Percentiles rank a stretch among this genome's conserved stretches.
Evolutionary conservation across 1,140 invertebrate genomes (phyloP).

Genomic region (Temnothorax longispinosus): DNA sequence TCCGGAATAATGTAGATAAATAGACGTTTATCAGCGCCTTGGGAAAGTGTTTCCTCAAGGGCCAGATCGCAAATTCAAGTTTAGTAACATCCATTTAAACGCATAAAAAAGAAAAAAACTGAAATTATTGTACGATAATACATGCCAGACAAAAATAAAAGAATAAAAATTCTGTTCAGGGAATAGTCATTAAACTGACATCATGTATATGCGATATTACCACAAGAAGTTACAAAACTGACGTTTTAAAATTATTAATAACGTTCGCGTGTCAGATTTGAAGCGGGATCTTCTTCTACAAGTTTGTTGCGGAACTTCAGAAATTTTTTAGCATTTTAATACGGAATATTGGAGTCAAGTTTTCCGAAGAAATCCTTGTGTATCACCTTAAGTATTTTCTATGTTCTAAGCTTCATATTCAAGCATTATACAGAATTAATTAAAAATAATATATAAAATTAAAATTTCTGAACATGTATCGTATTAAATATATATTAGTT

Average conservation of each 20-base stretch:
- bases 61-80: background rate
- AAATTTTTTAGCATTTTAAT: slow-evolving; percentile 12
- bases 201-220: background rate
- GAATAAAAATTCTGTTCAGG: background rate
- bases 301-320: background rate
- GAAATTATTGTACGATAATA: background rate
- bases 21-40: background rate
- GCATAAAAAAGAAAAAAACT: background rate
- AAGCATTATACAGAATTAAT: background rate
- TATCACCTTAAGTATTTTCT: background rate
- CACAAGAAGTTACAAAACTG: background rate
- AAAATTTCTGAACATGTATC: background rate
- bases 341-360: background rate
- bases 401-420: background rate
- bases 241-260: slow-evolving; percentile 6
- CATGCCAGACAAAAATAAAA: background rate
- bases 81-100: background rate
- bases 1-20: slow-evolving; percentile 16
- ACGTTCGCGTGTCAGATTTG: background rate
- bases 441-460: background rate
- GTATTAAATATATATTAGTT: background rate
- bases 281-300: background rate
- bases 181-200: background rate
- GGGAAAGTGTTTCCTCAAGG: background rate
- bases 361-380: background rate